Evolutionary conservation across 2,113 vertebrate species (phyloP), one percentile per base, ranked within the genome.

Genomic region (Hyaena hyaena): DNA sequence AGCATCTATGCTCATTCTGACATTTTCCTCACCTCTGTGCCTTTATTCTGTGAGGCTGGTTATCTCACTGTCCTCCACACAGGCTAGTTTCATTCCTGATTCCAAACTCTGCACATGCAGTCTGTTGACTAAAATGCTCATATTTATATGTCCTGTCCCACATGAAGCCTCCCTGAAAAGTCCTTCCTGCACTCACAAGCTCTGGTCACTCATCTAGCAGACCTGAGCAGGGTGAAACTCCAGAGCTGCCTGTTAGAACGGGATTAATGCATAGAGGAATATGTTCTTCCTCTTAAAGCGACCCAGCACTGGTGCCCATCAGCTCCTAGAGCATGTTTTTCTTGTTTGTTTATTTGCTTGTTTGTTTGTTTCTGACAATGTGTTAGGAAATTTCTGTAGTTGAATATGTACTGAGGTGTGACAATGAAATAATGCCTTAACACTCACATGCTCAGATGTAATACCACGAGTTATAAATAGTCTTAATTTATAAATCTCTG

Each of bases 401-500:
- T 80, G 24, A 84, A 65, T 87, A 69, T 77, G 15, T 89, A 48
- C n/a, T 73, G 31, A 87, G 17, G 3, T 82, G 26, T 87, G 33
- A 68, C 43, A 17, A 5, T 76, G 28, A 9, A 92, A 48, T 4
- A 50, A 9, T 66, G 17, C 19, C 55, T 93, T 86, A 92, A 16
- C 7, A 55, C 24, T 76, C 2, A n/a, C 19, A 35, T 48, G 43
- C 11, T n/a, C 19, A 15, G 33, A 85, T 50, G 6, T 77, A 73
- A 86, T 8, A 35, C 9, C 8, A 48, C 10, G 85, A 45, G 15
- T 69, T 97, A 73, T 45, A 90, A 83, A 91, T 69, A 93, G 71
- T 85, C 81, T 45, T 93, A 92, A 63, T 79, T 93, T 73, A 8
- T 90, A 79, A 94, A 98, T 93, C n/a, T 89, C 88, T 81, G 74